Evolutionary conservation across 2,113 vertebrate genomes (phyloP).

Genomic region (Odontophorus gujanensis): DNA sequence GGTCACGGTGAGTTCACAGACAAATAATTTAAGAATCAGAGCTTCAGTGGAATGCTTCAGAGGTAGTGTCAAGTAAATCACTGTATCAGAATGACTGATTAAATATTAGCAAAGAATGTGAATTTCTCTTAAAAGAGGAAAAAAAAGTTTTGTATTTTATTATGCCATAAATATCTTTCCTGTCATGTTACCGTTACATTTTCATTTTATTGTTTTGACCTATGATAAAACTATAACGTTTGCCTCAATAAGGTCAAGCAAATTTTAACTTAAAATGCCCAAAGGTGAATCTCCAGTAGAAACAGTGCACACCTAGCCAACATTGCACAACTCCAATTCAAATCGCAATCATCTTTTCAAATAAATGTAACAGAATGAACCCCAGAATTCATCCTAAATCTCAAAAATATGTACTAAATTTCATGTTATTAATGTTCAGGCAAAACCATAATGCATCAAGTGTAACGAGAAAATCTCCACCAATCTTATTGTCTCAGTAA

Average conservation of each 20-base stretch:
- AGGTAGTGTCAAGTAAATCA: slow-evolving; percentile 61
- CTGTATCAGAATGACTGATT: slow-evolving; percentile 62
- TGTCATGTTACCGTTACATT: not conserved
- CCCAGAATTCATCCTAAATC: not conserved
- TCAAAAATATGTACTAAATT: not conserved
- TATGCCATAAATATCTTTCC: slow-evolving; percentile 17
- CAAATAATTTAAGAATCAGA: slow-evolving; percentile 70
- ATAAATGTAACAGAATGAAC: slow-evolving; percentile 8
- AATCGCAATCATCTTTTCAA: not conserved
- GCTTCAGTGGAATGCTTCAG: slow-evolving; percentile 42
- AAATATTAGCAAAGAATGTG: slow-evolving; percentile 60
- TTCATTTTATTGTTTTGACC: slow-evolving; percentile 1
- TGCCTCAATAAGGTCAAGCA: slow-evolving; percentile 32
- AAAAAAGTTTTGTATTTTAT: not conserved
- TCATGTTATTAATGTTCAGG: not conserved
- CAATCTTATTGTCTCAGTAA: not conserved
- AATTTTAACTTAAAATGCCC: slow-evolving; percentile 54
- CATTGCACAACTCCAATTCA: not conserved
- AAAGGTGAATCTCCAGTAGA: not conserved
- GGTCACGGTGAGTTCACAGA: slow-evolving; percentile 69
- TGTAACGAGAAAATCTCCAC: not conserved
- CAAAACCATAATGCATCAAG: not conserved
- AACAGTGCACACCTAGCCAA: slow-evolving; percentile 1
- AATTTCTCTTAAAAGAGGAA: slow-evolving; percentile 29
- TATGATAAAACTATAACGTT: slow-evolving; percentile 15